phyloP scores from a whole-genome alignment of 2,113 vertebrate species.

The Beaufortia kweichowensis region DNA sequence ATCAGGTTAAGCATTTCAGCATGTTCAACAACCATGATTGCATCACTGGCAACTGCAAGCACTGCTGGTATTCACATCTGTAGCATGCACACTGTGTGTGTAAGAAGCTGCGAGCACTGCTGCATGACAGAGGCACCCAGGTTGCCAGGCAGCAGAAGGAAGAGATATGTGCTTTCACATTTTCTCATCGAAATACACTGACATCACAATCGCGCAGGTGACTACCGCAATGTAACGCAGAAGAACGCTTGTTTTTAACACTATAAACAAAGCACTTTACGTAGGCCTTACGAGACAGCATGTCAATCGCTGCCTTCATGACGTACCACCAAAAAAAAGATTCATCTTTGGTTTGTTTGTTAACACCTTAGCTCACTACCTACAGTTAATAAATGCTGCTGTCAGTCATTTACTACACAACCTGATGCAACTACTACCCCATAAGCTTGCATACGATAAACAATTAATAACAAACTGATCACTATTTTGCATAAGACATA shows the following conservation, averaged over 20 bases:
- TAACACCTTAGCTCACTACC: neutral
- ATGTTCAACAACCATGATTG: neutral
- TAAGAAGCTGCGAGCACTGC: conserved; percentile 41
- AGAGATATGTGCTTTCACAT: conserved; percentile 69
- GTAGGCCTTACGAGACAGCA: neutral
- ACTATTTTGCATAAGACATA: neutral
- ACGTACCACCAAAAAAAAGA: conserved; percentile 14
- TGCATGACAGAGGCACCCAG: conserved; percentile 64
- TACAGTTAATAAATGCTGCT: neutral
- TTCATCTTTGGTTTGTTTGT: conserved; percentile 4
- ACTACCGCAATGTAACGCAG: conserved; percentile 20
- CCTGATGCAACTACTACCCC: neutral
- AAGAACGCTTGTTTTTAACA: neutral
- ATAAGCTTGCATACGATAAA: neutral
- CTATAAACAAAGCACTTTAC: neutral
- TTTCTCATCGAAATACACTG: conserved; percentile 48
- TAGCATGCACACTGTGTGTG: conserved; percentile 1
- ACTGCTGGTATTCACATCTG: neutral
- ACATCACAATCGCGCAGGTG: conserved; percentile 21
- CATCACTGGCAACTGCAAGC: neutral
- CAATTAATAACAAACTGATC: neutral
- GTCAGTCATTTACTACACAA: neutral
- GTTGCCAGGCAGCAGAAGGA: conserved; percentile 73
- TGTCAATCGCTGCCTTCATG: conserved; percentile 3
- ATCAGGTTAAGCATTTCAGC: neutral